Evolutionary conservation across 2,797 vertebrate genomes (phyloP).

Genomic region (Catamblyrhynchus diadema): DNA sequence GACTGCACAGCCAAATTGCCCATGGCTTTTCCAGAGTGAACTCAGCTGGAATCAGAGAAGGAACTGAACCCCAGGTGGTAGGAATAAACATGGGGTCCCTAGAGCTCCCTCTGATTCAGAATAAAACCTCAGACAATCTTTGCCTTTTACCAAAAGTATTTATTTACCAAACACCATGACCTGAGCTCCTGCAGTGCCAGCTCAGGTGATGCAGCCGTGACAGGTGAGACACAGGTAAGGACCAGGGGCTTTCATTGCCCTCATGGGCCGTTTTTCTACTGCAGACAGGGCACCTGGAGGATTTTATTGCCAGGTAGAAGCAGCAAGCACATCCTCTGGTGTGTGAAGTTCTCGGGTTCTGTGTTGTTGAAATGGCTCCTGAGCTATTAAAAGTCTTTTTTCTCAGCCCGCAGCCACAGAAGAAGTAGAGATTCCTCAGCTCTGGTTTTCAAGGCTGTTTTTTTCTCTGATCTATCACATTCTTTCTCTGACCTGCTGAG

Average conservation of each 20-base stretch:
- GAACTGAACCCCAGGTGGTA: not conserved
- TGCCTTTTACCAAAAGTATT: not conserved
- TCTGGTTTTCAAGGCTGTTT: too few species aligned
- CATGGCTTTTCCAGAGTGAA: accelerated
- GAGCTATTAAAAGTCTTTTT: too few species aligned
- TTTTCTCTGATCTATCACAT: too few species aligned
- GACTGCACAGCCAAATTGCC: not conserved
- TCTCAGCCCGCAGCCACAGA: too few species aligned
- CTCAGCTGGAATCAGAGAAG: not conserved
- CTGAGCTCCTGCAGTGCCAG: not conserved
- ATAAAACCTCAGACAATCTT: not conserved
- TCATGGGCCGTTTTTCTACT: not conserved
- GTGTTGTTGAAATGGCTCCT: too few species aligned
- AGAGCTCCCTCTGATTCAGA: not conserved
- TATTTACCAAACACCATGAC: not conserved
- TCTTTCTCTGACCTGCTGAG: too few species aligned
- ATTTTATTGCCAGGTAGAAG: not conserved
- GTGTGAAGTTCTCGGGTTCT: not conserved
- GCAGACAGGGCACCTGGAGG: accelerated
- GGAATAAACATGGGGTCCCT: not conserved
- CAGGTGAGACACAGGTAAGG: not conserved
- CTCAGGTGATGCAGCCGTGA: accelerated
- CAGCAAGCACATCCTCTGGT: not conserved
- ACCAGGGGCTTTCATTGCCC: not conserved
- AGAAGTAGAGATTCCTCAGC: too few species aligned